Evolutionary conservation across 2,113 vertebrate genomes (phyloP), one percentile per base, ranked within the genome.

Genomic region (Dicerorhinus sumatrensis): DNA sequence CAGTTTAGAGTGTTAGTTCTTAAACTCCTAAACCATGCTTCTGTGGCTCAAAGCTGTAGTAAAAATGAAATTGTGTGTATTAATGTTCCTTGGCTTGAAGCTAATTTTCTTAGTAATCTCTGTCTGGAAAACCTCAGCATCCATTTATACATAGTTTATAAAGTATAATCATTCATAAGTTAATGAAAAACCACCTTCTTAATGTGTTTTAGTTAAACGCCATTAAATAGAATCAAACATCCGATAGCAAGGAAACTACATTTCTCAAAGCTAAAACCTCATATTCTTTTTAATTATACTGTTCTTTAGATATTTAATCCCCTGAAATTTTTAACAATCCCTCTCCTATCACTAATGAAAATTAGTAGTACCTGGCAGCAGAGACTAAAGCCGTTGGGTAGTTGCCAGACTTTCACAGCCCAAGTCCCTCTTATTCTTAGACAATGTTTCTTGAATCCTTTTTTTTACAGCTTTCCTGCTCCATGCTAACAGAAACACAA

Each of bases 171-270:
- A 93, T 81, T 82, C 14, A 48, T 63, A 97, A 88, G 3, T 88
- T 92, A 97, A 97, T 96, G 39, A 89, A 88, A 94, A 54, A 36
- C 13, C 25, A 86, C 51, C 51, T 97, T 95, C 46, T 95, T 95
- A 91, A 97, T 82, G 91, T 58, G 36, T 25, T 91, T 70, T 63
- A 88, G 46, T 70, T 91, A 73, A 51, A 82, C 70, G n/a, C n/a
- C 56, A 93, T 94, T 96, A 91, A 91, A 51, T 54, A 31, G 18
- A 97, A 91, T 79, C 48, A 97, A 94, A 93, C 75, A 89, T 67
- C 25, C 16, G 89, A n/a, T 36, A 92, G 54, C 60, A 97, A 91
- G 87, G n/a, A 91, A 95, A 96, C 31, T 69, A 31, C 33, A 93
- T 82, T 92, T 92, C 94, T 96, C 69, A 77, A 89, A 96, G 16